Evolutionary conservation across 2,888 invertebrate species (phyloP), one percentile per base, ranked within the genome.

Genomic region (Polia nebulosa): DNA sequence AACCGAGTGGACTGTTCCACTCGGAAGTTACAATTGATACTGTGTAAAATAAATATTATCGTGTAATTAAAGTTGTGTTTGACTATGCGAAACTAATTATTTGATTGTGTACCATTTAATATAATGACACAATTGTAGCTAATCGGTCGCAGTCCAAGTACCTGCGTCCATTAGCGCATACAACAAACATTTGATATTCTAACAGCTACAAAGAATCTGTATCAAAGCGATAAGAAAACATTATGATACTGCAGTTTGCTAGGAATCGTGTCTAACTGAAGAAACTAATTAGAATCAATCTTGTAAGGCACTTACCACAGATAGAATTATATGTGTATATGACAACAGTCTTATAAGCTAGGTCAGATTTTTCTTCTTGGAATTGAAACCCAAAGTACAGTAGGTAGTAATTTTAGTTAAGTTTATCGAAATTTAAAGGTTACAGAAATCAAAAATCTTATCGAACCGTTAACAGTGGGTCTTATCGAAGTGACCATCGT

Each of bases 21-120:
- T 72, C 82, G 86, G 89, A 88, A 87, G 82, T 81, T 60, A 81
- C 36, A 75, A 63, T 76, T 72, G 65, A 78, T 74, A 81, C 70
- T 72, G 72, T 63, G 74, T 79, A 72, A 79, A 78, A 81, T 75
- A 81, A 83, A 84, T 80, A 84, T 83, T 87, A 87, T 85, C 82
- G 75, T 66, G 49, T 84, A 80, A 84, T 83, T 84, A 84, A 76
- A 72, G 56, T 66, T 32, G 63, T 83, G 77, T 87, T 87, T 85
- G 84, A 84, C 83, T 81, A 87, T 86, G 88, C 85, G 76, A 87
- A 89, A 86, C 85, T 70, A 85, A 85, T 85, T 85, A 82, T 82
- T 85, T 71, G 60, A 75, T 81, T 72, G 66, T 80, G 55, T 72
- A 69, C 60, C 58, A 59, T 61, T 72, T 63, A 63, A 53, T 67